Evolutionary conservation across 2,888 invertebrate species (phyloP).

Genomic region (Limnephilus marmoratus): DNA sequence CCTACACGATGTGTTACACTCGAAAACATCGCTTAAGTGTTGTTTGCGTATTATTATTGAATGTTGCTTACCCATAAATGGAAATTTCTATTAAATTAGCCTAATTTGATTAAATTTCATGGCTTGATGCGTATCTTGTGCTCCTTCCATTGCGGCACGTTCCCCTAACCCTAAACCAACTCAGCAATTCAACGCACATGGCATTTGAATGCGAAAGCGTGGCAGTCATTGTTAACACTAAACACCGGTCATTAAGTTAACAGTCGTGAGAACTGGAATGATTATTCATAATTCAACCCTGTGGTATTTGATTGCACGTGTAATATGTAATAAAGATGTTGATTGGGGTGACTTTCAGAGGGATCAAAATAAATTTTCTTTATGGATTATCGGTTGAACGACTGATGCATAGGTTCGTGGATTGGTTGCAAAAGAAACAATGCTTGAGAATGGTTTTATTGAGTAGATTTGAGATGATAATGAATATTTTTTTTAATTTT

Average conservation of each 20-base stretch:
- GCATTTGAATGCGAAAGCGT: slow-evolving; percentile 51
- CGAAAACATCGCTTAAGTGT: background rate
- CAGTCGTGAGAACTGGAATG: background rate
- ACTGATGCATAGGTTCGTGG: too few relatives aligned
- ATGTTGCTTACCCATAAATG: background rate
- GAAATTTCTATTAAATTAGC: slow-evolving; percentile 1
- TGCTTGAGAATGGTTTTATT: too few relatives aligned
- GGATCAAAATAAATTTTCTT: background rate
- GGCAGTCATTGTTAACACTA: slow-evolving; percentile 31
- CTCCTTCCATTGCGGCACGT: background rate
- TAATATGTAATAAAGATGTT: background rate
- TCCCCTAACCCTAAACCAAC: background rate
- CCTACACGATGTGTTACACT: slow-evolving; percentile 8
- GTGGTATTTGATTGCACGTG: background rate
- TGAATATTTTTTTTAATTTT: too few relatives aligned
- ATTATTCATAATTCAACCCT: background rate
- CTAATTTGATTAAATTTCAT: slow-evolving; percentile 24
- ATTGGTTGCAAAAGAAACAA: too few relatives aligned
- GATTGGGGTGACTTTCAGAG: background rate
- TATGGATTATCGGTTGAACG: too few relatives aligned
- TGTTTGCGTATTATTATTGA: background rate
- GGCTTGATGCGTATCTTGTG: background rate
- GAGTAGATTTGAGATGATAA: too few relatives aligned
- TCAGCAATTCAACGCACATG: background rate
- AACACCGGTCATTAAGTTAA: slow-evolving; percentile 6